Conservation (phyloP, 2,888 invertebrate species). For the Laspeyria flexula region DNA sequence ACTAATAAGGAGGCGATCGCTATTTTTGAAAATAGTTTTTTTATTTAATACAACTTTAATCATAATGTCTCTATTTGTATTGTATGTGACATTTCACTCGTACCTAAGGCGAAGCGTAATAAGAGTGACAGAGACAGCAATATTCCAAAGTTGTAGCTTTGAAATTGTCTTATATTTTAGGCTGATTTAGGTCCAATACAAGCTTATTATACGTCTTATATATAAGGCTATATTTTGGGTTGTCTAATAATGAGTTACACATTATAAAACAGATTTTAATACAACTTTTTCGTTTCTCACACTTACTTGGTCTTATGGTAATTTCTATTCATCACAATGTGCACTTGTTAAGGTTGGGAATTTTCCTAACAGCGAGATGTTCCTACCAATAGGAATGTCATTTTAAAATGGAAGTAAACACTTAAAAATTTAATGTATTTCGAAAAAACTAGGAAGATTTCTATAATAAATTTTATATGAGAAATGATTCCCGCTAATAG, state of each 20-base stretch:
- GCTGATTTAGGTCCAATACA: too few relatives aligned
- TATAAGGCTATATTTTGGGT: too few relatives aligned
- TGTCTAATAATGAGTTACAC: too few relatives aligned
- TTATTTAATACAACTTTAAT: not conserved
- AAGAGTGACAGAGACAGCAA: too few relatives aligned
- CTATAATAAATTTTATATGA: not conserved
- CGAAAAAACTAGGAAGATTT: not conserved
- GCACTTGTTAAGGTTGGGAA: not conserved
- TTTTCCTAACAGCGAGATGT: slow-evolving; percentile 4
- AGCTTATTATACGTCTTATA: too few relatives aligned
- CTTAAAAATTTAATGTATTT: not conserved
- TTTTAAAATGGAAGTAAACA: slow-evolving; percentile 11
- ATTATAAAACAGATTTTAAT: too few relatives aligned
- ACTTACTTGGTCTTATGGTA: too few relatives aligned
- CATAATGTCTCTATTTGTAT: not conserved
- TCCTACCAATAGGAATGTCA: slow-evolving; percentile 12
- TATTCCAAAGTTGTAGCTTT: not conserved
- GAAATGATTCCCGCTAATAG: slow-evolving; percentile 2
- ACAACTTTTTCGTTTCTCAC: too few relatives aligned
- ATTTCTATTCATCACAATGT: too few relatives aligned
- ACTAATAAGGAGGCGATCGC: slow-evolving; percentile 29
- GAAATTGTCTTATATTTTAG: too few relatives aligned
- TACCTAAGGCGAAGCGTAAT: too few relatives aligned
- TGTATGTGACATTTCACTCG: not conserved
- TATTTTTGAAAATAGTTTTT: slow-evolving; percentile 10